Evolutionary conservation across 2,888 invertebrate genomes (phyloP).

Genomic region (Isoperla grammatica): DNA sequence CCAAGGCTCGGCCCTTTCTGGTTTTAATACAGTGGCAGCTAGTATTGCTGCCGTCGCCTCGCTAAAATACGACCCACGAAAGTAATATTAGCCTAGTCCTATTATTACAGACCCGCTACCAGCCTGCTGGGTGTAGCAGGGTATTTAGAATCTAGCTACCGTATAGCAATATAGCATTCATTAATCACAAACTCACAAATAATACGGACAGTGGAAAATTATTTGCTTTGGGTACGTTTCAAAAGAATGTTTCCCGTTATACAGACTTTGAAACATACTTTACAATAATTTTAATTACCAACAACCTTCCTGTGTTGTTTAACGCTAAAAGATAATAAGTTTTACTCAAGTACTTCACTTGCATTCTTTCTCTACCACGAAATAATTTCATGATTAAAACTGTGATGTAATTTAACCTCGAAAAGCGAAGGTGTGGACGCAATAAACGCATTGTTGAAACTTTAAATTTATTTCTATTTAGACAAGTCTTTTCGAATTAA

Average conservation of each 20-base stretch:
- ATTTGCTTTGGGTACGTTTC: conserved; percentile 24
- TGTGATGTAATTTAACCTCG: no score
- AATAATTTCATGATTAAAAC: no score
- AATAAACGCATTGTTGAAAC: no score
- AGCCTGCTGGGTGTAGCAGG: conserved; percentile 8
- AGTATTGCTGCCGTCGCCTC: conserved; percentile 17
- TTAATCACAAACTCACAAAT: conserved; percentile 29
- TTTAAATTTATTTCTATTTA: no score
- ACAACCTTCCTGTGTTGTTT: no score
- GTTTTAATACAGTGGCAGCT: conserved; percentile 29
- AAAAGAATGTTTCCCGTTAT: conserved; percentile 1
- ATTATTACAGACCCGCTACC: conserved; percentile 20
- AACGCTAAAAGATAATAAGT: no score
- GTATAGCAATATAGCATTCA: conserved; percentile 25
- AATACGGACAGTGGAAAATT: conserved; percentile 27
- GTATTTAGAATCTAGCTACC: conserved; percentile 24
- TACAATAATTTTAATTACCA: no score
- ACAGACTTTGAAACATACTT: no score
- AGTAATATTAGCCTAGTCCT: conserved; percentile 30
- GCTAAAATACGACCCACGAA: conserved; percentile 28
- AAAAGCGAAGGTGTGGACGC: no score
- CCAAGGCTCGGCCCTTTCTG: conserved; percentile 22
- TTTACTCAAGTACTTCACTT: no score
- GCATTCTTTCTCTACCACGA: no score
- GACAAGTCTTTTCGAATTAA: no score